phyloP scores from a whole-genome alignment of 2,113 vertebrate species.

The Cepphus grylle region DNA sequence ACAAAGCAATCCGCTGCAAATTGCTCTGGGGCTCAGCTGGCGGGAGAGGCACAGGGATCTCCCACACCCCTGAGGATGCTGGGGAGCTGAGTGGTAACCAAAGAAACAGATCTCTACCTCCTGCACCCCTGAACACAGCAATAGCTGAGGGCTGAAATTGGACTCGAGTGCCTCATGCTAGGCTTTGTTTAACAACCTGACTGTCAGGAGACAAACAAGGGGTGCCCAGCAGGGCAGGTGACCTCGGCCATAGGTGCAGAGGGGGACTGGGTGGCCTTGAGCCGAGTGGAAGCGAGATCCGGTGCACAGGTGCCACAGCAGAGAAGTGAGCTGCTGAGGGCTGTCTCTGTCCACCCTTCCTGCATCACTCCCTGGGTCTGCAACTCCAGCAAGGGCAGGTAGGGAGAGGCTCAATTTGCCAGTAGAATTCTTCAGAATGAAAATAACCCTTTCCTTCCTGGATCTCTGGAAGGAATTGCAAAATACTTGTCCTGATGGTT shows the following conservation, averaged over 20 bases:
- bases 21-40: background rate
- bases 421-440: background rate
- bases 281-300: background rate
- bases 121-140: background rate
- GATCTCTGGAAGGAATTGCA: background rate
- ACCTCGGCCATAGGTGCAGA: rapidly evolving
- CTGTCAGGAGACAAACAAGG: background rate
- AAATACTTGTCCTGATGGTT: background rate
- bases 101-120: background rate
- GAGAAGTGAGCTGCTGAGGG: background rate
- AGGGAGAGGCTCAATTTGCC: background rate
- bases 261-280: rapidly evolving
- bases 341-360: background rate
- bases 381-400: background rate
- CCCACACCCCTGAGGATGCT: background rate
- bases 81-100: background rate
- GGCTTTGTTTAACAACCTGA: background rate
- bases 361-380: background rate
- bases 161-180: rapidly evolving
- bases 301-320: background rate
- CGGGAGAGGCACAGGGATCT: background rate
- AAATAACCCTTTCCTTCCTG: background rate
- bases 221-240: rapidly evolving
- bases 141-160: background rate
- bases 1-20: background rate